phyloP scores from a whole-genome alignment of 2,888 invertebrate species.

The Apodemia mormo region DNA sequence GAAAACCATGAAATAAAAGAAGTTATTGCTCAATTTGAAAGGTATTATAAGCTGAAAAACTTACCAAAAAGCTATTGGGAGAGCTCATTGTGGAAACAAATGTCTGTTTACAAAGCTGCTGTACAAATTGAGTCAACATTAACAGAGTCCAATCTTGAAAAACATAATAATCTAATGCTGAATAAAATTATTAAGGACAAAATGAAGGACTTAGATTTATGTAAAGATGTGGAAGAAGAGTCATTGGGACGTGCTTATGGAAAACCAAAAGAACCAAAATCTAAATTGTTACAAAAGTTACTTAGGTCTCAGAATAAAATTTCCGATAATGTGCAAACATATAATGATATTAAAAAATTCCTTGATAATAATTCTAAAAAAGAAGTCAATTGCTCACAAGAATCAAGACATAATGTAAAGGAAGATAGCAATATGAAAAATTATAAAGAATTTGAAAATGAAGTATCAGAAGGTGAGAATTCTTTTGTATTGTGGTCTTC shows the following conservation, averaged over 20 bases:
- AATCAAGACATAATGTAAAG: not conserved
- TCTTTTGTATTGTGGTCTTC: too few species aligned
- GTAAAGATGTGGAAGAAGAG: constrained; percentile 54
- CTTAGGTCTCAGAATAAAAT: constrained; percentile 24
- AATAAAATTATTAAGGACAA: constrained; percentile 46
- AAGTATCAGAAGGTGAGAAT: too few species aligned
- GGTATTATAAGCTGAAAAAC: constrained; percentile 37
- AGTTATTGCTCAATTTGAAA: constrained; percentile 47
- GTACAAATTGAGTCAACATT: constrained; percentile 43
- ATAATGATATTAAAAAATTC: constrained; percentile 38
- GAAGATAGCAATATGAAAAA: constrained; percentile 21
- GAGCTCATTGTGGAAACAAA: constrained; percentile 47
- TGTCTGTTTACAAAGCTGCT: constrained; percentile 41
- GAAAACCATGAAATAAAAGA: constrained; percentile 38
- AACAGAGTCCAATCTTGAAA: constrained; percentile 43
- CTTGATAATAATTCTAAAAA: constrained; percentile 36
- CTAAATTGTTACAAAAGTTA: constrained; percentile 30
- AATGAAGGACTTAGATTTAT: constrained; percentile 50
- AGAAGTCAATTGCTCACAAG: not conserved
- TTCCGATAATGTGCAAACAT: constrained; percentile 27
- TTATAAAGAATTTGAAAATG: not conserved
- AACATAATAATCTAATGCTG: constrained; percentile 36
- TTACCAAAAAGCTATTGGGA: constrained; percentile 38
- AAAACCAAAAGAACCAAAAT: constrained; percentile 20
- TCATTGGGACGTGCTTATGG: constrained; percentile 47